Conservation (phyloP, 2,888 invertebrate genomes). For the Rutpela maculata region DNA sequence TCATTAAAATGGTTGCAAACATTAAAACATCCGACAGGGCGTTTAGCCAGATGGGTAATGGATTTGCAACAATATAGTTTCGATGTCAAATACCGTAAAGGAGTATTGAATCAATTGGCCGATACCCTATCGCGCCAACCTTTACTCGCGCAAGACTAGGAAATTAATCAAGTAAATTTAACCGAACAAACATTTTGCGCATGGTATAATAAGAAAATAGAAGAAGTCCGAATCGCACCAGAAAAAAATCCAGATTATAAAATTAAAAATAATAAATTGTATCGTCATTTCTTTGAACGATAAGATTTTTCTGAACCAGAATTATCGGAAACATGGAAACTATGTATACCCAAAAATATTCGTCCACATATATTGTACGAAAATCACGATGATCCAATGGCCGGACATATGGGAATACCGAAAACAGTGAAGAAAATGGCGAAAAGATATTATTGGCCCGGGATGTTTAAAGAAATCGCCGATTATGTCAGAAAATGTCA, state of each 20-base stretch:
- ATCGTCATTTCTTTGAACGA: too few species aligned
- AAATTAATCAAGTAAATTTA: neutral
- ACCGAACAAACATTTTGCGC: too few species aligned
- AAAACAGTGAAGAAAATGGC: neutral
- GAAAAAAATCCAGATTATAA: too few species aligned
- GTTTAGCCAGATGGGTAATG: neutral
- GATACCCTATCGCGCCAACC: neutral
- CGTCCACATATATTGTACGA: too few species aligned
- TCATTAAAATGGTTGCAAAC: neutral
- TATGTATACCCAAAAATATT: too few species aligned
- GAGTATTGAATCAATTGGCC: neutral
- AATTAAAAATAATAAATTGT: too few species aligned
- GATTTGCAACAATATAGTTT: neutral
- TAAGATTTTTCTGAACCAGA: too few species aligned
- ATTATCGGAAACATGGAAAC: too few species aligned
- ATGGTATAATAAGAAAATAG: too few species aligned
- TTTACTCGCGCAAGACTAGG: neutral
- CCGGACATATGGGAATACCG: slow-evolving; percentile 32
- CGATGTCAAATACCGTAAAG: neutral
- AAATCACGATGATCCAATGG: too few species aligned
- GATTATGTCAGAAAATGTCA: slow-evolving; percentile 1
- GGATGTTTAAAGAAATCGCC: neutral
- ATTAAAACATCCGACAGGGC: too few species aligned
- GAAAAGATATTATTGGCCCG: slow-evolving; percentile 22
- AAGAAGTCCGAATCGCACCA: too few species aligned